Evolutionary conservation across 2,888 invertebrate genomes (phyloP).

Genomic region (Escarpia spicata): DNA sequence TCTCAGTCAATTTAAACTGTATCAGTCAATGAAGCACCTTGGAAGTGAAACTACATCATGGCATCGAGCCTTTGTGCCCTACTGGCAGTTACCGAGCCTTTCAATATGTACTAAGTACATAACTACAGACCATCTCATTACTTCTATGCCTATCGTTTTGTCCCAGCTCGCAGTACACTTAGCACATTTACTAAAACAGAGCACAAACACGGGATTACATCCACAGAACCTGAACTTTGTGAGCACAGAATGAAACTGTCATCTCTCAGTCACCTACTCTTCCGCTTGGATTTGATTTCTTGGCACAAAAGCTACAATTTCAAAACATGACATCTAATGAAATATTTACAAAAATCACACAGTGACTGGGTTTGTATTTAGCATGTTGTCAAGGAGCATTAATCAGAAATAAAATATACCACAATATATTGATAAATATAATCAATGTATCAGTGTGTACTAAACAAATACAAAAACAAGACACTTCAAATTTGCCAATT

Average conservation of each 20-base stretch:
- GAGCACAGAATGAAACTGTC: not conserved
- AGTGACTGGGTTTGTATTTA: not conserved
- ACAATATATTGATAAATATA: not conserved
- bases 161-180: not conserved
- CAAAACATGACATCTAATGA: not conserved
- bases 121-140: not conserved
- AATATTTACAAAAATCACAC: not conserved
- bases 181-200: not conserved
- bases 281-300: not conserved
- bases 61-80: not conserved
- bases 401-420: not conserved
- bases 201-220: not conserved
- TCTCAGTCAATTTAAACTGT: not conserved
- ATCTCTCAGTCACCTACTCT: not conserved
- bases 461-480: slow-evolving; percentile 8
- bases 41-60: not conserved
- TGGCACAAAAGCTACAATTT: not conserved
- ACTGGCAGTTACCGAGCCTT: not conserved
- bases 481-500: not conserved
- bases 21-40: slow-evolving; percentile 13
- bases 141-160: not conserved
- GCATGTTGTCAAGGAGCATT: not conserved
- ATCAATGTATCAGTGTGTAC: not conserved
- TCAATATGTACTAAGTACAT: not conserved
- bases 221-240: not conserved